Base-by-base conservation (phyloP, 2,797 vertebrate species). In the Syngnathus rostellatus region DNA sequence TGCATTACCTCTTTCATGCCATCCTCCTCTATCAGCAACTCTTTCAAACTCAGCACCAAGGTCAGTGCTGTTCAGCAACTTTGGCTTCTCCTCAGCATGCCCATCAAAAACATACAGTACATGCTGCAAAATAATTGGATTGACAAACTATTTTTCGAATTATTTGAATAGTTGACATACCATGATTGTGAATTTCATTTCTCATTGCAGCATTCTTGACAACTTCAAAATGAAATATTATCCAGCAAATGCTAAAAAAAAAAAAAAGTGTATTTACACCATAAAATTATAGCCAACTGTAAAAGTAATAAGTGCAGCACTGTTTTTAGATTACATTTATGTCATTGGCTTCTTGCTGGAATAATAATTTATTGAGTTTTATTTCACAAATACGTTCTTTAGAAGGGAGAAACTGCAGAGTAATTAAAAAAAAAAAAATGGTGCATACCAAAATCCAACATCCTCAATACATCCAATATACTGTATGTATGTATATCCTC, bases 1-100 rank as follows among this genome's bases (percentile, higher is more conserved):
- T 66, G 71, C 71, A 70, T 70, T 66, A 73, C 64, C 51, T 72
- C 70, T 59, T 77, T 75, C 43, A 3, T 66, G 70, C 43, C 50
- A n/a, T 72, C 69, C 68, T 55, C 61, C 70, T 31, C n/a, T 53
- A n/a, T 63, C 59, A 62, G 41, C 60, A 43, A 8, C 68, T 70
- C 72, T 64, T 63, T 69, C 65, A 53, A 72, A 65, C 50, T 70
- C 59, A 58, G 60, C 65, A 25, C 66, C 77, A 70, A 78, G 75
- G 81, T 83, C 82, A 75, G 69, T 51, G 70, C 70, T 65, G 50
- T 67, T 68, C 69, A 68, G 68, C 21, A 25, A 65, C 46, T 43
- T 39, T n/a, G 8, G 16, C 41, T 38, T 38, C 69, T 50, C 7
- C 39, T 1, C 65, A 61, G 6, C 64, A 31, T 31, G 61, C 64